Percentiles rank a stretch among this genome's conserved stretches.
phyloP scores from a whole-genome alignment of 1,140 invertebrate species.

The Rhopalosiphum padi region DNA sequence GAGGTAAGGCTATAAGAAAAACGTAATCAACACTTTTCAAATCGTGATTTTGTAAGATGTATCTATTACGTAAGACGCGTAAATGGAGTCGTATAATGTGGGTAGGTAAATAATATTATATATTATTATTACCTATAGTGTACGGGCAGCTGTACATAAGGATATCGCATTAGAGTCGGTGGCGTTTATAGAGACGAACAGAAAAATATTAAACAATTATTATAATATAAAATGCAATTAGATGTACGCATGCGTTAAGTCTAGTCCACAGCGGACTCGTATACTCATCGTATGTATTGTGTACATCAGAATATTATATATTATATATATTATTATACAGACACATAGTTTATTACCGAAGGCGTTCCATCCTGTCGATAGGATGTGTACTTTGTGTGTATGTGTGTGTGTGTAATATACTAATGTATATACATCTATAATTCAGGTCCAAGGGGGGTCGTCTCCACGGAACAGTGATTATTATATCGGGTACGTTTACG shows the following conservation, averaged over 20 bases:
- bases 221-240: slow-evolving; percentile 29
- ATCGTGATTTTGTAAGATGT: neutral
- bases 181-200: neutral
- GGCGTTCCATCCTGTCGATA: slow-evolving; percentile 31
- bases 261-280: neutral
- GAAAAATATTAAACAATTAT: neutral
- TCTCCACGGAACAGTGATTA: slow-evolving; percentile 38
- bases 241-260: neutral
- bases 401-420: neutral
- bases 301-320: neutral
- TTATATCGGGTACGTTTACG: slow-evolving; percentile 22
- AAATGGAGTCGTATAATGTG: neutral
- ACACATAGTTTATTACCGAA: slow-evolving; percentile 41
- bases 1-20: neutral
- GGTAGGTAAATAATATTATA: neutral
- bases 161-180: neutral
- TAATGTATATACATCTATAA: neutral
- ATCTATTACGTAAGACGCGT: neutral
- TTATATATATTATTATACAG: neutral
- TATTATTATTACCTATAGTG: neutral
- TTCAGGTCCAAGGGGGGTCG: slow-evolving; percentile 38
- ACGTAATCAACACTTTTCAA: slow-evolving; percentile 3
- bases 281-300: no score
- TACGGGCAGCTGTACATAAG: neutral
- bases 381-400: neutral